Base-by-base conservation (phyloP, 64 coral and sea anemone genomes). In the Stylophora pistillata region DNA sequence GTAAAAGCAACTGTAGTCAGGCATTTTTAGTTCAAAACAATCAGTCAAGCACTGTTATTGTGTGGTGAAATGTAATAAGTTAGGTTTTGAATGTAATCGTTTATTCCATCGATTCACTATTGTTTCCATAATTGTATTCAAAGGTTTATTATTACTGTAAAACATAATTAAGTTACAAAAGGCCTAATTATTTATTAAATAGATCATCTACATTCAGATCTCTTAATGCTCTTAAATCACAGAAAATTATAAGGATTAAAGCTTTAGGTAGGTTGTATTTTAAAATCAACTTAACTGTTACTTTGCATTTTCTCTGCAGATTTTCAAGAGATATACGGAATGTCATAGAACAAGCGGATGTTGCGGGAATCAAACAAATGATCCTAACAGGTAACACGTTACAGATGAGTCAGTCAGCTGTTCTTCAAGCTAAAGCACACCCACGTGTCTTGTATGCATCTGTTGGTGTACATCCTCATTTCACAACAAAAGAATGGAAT, bases 381-480 rank as follows among this genome's bases (percentile, higher is more conserved):
- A 92, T 99, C 59, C 71, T 99, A 9, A 99, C 97, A 34, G 97
- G 93, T 16, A 99, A 99, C 71, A 99, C 97, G 0, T 41, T 99
- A 10, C 76, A 82, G 10, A 99, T 93, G 91, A 95, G 93, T 41
- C 89, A 93, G 54, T 87, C 89, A 57, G 81, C 97, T 58, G 91
- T 99, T 15, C 60, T 74, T n/a, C 61, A 95, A 55, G 88, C 92
- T 37, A 99, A 95, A 15, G 80, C 88, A 20, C 91, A 93, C 65
- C 97, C 97, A 0, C 72, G 85, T 55, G 74, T 95, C 47, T 53
- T 99, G 29, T 95, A 86, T 89, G 97, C 93, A 59, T 84, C 93
- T 58, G 93, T 99, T 12, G 97, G 97, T 53, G 86, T 99, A 25
- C 97, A 99, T 61, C 97, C 97, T 41, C 97, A 99, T 82, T 99